phyloP scores from a whole-genome alignment of 2,113 vertebrate species.

The Hyaena hyaena region DNA sequence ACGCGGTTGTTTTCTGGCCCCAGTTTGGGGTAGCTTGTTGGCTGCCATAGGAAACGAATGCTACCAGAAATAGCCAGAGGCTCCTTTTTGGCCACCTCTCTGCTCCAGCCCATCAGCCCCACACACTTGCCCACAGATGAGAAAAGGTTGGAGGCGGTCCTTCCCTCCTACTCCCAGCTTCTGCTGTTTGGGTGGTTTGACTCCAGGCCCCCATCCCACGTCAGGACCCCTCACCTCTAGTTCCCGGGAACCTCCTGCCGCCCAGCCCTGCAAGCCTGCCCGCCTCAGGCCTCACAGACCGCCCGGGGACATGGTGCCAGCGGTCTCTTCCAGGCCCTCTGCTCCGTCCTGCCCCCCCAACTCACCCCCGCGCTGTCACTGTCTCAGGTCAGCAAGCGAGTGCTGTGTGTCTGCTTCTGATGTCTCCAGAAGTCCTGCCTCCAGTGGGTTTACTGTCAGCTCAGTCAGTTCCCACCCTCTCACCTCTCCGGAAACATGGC shows the following conservation, averaged over 20 bases:
- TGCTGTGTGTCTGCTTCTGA: neutral
- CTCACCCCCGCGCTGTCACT: too few relatives aligned
- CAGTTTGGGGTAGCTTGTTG: neutral
- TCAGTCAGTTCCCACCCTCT: neutral
- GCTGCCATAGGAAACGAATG: neutral
- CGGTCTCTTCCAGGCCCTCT: neutral
- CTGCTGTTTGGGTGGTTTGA: neutral
- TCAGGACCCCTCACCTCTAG: neutral
- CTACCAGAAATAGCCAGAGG: too few relatives aligned
- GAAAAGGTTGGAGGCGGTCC: neutral
- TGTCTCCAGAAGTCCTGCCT: neutral
- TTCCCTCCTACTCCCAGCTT: neutral
- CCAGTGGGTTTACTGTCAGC: neutral
- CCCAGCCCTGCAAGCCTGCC: rapidly evolving
- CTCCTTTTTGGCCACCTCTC: too few relatives aligned
- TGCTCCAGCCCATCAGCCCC: neutral
- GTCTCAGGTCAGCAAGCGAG: neutral
- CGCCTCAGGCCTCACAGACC: neutral
- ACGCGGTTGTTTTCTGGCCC: neutral
- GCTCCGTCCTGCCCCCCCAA: neutral
- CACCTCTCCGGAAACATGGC: neutral
- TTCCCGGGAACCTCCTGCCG: neutral
- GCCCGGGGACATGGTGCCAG: neutral
- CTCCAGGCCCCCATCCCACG: neutral
- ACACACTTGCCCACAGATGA: rapidly evolving